Evolutionary conservation across 2,797 vertebrate species (phyloP), one percentile per base, ranked within the genome.

Genomic region (Hypotaenidia philippensis): DNA sequence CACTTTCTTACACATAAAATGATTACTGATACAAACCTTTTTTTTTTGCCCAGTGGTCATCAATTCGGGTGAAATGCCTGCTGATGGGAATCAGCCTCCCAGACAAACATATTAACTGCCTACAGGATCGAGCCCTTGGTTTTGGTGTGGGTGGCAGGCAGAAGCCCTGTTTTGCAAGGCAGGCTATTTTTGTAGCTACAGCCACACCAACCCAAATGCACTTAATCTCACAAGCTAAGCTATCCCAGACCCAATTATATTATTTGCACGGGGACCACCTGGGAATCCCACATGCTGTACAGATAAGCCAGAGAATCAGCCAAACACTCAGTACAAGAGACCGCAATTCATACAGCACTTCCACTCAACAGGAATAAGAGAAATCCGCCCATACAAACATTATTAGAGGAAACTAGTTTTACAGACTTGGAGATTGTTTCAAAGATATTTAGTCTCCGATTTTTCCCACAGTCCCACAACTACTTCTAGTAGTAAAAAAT

Each of bases 131-230:
- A 52, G 91, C 89, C 83, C 85, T 69, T 56, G 91, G 79, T 91
- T 96, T 92, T 95, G 89, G 93, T 92, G 95, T 75, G 92, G 95
- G 94, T 74, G 90, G 93, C 92, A 95, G 93, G 90, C 57, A 86
- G 90, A 77, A 87, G 91, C 76, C 69, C 84, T 93, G 84, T 83
- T 93, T 79, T 86, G 91, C 93, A 93, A 95, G 79, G 82, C 61
- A 65, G 1, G 55, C 84, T 96, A 94, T 96, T 95, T 92, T 29
- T 49, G 91, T 52, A 83, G 70, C 81, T 81, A 29, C 79, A 85
- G 92, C 83, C 80, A 88, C 72, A 91, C 80, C 85, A 81, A 88
- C 88, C 21, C 18, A 36, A 92, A 76, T 1, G 2, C 47, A 27
- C 55, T 79, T 47, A 6, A 71, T 63, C 93, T 93, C 83, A 26